phyloP scores from a whole-genome alignment of 2,113 vertebrate genomes.

The Muntiacus reevesi region DNA sequence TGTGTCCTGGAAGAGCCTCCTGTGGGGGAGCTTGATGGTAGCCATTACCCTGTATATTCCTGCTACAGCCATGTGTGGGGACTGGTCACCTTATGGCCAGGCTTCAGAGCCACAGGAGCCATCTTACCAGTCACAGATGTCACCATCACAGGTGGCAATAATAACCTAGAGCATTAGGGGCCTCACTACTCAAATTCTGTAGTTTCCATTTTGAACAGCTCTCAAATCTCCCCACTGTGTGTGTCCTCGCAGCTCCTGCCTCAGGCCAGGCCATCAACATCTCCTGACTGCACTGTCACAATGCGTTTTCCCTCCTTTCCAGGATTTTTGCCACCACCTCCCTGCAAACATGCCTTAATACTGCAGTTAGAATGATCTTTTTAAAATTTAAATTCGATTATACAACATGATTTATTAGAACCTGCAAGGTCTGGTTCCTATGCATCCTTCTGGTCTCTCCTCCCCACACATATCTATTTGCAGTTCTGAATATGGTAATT shows the following conservation, averaged over 20 bases:
- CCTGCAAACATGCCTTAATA: neutral
- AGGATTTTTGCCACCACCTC: too few relatives aligned
- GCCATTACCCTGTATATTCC: neutral
- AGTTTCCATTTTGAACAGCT: neutral
- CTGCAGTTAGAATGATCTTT: neutral
- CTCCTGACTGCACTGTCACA: neutral
- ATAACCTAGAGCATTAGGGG: neutral
- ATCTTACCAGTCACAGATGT: neutral
- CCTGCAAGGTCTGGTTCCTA: neutral
- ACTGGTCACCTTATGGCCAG: neutral
- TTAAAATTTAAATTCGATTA: neutral
- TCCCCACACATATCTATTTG: neutral
- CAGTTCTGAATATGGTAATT: neutral
- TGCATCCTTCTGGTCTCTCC: neutral
- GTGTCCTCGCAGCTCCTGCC: neutral
- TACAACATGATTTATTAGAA: neutral
- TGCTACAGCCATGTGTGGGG: neutral
- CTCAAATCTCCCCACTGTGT: neutral
- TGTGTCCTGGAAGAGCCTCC: neutral
- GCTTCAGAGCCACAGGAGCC: neutral
- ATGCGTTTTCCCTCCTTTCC: neutral
- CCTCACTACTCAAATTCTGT: neutral
- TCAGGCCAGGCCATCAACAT: too few relatives aligned
- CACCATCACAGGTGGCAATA: neutral
- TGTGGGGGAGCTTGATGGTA: neutral